Conservation (phyloP, 2,113 vertebrate species). For the Phylloscopus trochilus region DNA sequence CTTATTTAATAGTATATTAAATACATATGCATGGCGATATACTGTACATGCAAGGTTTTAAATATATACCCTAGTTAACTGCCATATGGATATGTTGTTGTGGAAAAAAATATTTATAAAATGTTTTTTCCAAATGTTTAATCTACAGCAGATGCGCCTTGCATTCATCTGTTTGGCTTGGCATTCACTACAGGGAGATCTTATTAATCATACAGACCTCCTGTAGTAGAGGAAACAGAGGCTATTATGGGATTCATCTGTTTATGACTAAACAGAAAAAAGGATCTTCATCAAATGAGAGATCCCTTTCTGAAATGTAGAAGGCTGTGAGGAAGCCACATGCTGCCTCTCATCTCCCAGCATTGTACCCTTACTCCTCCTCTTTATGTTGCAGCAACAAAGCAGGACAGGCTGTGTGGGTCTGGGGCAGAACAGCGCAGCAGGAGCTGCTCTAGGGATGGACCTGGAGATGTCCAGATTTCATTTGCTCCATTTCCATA, state of each 20-base stretch:
- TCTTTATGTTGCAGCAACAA: not conserved
- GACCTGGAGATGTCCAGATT: not conserved
- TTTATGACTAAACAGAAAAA: conserved; percentile 58
- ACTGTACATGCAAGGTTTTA: conserved; percentile 56
- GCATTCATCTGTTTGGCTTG: conserved; percentile 79
- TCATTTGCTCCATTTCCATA: not conserved
- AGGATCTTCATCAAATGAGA: conserved; percentile 53
- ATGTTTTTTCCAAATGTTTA: conserved; percentile 83
- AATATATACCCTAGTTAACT: conserved; percentile 66
- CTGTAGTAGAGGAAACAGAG: conserved; percentile 71
- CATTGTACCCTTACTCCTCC: not conserved
- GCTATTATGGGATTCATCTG: conserved; percentile 65
- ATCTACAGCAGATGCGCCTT: conserved; percentile 80
- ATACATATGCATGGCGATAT: conserved; percentile 44
- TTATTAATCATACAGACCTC: conserved; percentile 69
- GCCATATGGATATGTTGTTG: conserved; percentile 80
- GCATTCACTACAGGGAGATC: conserved; percentile 74
- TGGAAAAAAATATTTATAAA: conserved; percentile 81
- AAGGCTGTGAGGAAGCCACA: conserved; percentile 9
- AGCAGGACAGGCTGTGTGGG: not conserved
- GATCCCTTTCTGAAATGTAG: conserved; percentile 6
- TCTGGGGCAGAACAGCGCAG: not conserved
- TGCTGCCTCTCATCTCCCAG: conserved; percentile 10
- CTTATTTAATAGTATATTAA: conserved; percentile 33
- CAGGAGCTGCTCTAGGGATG: not conserved